phyloP scores from a whole-genome alignment of 2,113 vertebrate species.

The Python bivittatus region DNA sequence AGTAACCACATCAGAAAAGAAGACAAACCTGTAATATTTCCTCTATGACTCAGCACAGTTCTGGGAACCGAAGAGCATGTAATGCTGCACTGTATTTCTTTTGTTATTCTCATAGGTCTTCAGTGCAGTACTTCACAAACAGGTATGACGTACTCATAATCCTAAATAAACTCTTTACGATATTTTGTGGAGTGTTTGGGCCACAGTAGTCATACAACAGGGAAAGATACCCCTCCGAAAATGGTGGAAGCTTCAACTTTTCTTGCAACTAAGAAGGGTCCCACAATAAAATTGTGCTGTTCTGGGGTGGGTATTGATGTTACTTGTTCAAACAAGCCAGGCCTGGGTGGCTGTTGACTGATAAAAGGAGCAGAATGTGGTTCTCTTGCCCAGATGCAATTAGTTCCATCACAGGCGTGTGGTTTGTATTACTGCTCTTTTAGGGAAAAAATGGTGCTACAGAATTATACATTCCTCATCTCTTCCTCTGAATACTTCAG shows the following conservation, averaged over 20 bases:
- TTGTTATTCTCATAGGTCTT: background rate
- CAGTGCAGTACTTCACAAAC: background rate
- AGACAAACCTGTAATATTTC: background rate
- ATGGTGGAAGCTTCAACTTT: background rate
- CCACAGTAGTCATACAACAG: background rate
- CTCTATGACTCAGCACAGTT: background rate
- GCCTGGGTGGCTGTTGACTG: background rate
- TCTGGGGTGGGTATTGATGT: background rate
- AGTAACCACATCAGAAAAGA: background rate
- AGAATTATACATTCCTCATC: background rate
- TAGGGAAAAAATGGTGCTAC: too few species aligned
- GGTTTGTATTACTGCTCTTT: background rate
- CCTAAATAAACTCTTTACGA: background rate
- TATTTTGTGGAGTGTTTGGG: background rate
- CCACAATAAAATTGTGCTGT: background rate
- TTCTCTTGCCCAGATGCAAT: background rate
- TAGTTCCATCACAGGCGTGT: background rate
- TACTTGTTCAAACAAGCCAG: constrained; percentile 13
- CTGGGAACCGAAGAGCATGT: background rate
- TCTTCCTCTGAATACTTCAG: background rate
- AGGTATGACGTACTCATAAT: background rate
- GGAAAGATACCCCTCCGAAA: background rate
- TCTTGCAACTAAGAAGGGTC: background rate
- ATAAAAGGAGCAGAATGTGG: background rate
- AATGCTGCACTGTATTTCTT: background rate